phyloP scores from a whole-genome alignment of 2,797 vertebrate species.

The Betta splendens region DNA sequence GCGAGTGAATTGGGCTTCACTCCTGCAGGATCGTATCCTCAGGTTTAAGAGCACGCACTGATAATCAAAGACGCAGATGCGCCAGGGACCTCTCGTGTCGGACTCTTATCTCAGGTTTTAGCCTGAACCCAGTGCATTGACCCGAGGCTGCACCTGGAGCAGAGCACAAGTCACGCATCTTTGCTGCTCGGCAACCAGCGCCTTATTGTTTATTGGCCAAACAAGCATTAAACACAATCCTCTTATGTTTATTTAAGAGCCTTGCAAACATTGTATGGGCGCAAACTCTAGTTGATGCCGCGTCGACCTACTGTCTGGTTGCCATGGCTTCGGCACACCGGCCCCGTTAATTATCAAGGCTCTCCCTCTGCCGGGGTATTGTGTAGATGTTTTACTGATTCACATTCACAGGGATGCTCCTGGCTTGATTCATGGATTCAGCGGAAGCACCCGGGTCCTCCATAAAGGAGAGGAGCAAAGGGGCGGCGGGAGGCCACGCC shows the following conservation, averaged over 20 bases:
- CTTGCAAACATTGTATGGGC: constrained; percentile 11
- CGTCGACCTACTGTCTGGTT: not conserved
- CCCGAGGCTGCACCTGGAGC: too few species aligned
- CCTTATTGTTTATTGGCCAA: not conserved
- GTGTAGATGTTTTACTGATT: constrained; percentile 14
- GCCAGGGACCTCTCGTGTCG: too few species aligned
- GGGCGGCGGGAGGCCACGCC: constrained; percentile 73
- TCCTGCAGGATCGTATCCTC: not conserved
- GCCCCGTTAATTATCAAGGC: not conserved
- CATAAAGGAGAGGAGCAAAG: constrained; percentile 32
- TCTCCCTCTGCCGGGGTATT: constrained; percentile 11
- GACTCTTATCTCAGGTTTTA: not conserved
- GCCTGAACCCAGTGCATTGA: not conserved
- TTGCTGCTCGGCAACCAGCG: constrained; percentile 5
- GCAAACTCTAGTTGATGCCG: not conserved
- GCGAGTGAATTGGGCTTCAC: not conserved
- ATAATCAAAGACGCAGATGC: not conserved
- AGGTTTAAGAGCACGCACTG: not conserved
- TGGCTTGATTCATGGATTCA: constrained; percentile 37
- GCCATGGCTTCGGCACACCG: not conserved
- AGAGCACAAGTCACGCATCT: not conserved
- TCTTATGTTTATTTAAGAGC: not conserved
- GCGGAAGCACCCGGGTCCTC: constrained; percentile 38
- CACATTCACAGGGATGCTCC: constrained; percentile 22
- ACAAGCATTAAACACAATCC: not conserved